These are phyloP conservation scores for Psilanteris sp. DNA, from an alignment of 1,140 invertebrate species.

Conservation along the genomic window DNA sequence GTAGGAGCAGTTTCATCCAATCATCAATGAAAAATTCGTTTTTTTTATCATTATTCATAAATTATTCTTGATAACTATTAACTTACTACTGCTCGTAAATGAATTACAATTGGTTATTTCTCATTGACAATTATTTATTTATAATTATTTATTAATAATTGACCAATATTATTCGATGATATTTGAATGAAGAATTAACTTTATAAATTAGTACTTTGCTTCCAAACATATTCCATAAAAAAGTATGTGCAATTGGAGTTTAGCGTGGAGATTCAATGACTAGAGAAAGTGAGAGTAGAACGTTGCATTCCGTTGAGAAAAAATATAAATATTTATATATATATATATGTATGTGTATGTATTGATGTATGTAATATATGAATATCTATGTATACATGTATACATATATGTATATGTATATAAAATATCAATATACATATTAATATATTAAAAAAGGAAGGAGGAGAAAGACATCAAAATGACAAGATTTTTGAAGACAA, in stretches of 20 bases:
- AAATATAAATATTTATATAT: slow-evolving; percentile 29
- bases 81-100: no score
- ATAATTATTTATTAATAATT: no score
- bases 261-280: slow-evolving; percentile 10
- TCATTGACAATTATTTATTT: no score
- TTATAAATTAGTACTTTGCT: slow-evolving; percentile 54
- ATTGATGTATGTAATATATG: no score
- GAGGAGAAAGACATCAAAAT: not conserved
- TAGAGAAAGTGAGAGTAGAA: slow-evolving; percentile 53
- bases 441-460: slow-evolving; percentile 27
- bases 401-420: slow-evolving; percentile 25
- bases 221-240: slow-evolving; percentile 46
- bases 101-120: no score
- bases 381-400: slow-evolving; percentile 29
- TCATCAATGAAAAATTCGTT: no score
- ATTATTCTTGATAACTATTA: no score
- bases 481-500: slow-evolving; percentile 5
- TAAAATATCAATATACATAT: no score
- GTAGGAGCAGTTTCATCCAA: no score
- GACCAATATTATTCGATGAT: no score
- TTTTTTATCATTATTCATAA: no score
- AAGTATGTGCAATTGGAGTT: slow-evolving; percentile 38
- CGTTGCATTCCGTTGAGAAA: slow-evolving; percentile 74
- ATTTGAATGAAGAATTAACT: slow-evolving; percentile 44
- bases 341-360: no score